Conservation (phyloP, 2,888 invertebrate species). For the Aromia moschata region DNA sequence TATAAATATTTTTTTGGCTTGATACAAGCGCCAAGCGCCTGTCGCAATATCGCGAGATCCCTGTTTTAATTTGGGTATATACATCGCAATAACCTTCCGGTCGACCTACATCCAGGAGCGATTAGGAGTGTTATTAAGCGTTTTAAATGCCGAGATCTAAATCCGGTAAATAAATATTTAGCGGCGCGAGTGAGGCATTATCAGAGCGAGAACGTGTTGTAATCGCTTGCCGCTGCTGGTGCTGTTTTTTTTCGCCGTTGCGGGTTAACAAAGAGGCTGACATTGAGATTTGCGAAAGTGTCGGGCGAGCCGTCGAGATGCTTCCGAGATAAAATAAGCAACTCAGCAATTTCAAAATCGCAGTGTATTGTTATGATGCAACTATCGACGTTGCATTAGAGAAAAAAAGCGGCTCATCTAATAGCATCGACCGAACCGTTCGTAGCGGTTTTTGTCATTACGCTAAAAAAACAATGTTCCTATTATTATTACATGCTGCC, state of each 20-base stretch:
- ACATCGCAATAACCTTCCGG: neutral
- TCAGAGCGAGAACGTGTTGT: conserved; percentile 19
- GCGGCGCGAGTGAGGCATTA: conserved; percentile 14
- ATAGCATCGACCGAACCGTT: too few relatives aligned
- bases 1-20: too few relatives aligned
- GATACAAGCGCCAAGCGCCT: too few relatives aligned
- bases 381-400: too few relatives aligned
- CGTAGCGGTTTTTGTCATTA: too few relatives aligned
- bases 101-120: conserved; percentile 1
- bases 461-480: too few relatives aligned
- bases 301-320: conserved; percentile 1
- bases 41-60: too few relatives aligned
- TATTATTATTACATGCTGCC: too few relatives aligned
- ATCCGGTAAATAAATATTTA: conserved; percentile 23
- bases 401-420: too few relatives aligned
- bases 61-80: too few relatives aligned
- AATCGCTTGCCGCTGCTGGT: conserved; percentile 7
- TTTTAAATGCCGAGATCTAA: conserved; percentile 3
- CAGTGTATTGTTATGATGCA: too few relatives aligned
- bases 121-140: conserved; percentile 3
- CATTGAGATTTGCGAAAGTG: conserved; percentile 31
- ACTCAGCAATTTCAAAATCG: too few relatives aligned
- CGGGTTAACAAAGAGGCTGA: conserved; percentile 19
- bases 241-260: conserved; percentile 1
- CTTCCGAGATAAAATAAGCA: neutral